phyloP scores from a whole-genome alignment of 2,113 vertebrate genomes.

The Narcine bancroftii region DNA sequence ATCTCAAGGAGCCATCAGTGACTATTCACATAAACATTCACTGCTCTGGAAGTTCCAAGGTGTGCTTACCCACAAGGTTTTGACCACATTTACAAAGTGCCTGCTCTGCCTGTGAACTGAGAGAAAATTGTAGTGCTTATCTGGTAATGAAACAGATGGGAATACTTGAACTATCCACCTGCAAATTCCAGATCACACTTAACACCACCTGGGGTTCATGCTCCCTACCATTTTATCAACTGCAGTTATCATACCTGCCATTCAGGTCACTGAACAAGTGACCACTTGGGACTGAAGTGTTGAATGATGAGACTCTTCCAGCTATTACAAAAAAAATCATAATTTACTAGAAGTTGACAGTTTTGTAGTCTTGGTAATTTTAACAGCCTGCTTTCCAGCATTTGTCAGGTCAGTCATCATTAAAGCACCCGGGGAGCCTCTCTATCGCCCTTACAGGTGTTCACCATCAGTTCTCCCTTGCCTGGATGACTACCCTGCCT shows the following conservation, averaged over 20 bases:
- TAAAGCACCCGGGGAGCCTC: constrained; percentile 27
- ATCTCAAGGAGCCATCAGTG: not conserved
- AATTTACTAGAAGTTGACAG: constrained; percentile 43
- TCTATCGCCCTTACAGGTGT: constrained; percentile 34
- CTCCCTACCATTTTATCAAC: constrained; percentile 14
- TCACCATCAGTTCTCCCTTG: constrained; percentile 31
- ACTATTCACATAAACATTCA: not conserved
- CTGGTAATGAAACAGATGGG: not conserved
- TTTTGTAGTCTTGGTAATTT: constrained; percentile 40
- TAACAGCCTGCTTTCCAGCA: constrained; percentile 27
- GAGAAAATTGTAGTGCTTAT: not conserved
- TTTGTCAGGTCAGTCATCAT: constrained; percentile 38
- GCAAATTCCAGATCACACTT: constrained; percentile 24
- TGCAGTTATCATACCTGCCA: not conserved
- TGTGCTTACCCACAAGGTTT: constrained; percentile 2
- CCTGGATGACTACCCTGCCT: not conserved
- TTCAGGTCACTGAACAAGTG: constrained; percentile 21
- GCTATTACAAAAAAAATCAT: constrained; percentile 24
- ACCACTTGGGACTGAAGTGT: constrained; percentile 34
- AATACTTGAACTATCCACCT: constrained; percentile 36
- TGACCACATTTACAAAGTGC: not conserved
- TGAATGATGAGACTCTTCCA: not conserved
- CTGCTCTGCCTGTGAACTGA: not conserved
- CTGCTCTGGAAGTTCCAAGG: constrained; percentile 27
- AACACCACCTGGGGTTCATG: constrained; percentile 10